Conservation (phyloP, 2,113 vertebrate species). For the Phocoena phocoena region DNA sequence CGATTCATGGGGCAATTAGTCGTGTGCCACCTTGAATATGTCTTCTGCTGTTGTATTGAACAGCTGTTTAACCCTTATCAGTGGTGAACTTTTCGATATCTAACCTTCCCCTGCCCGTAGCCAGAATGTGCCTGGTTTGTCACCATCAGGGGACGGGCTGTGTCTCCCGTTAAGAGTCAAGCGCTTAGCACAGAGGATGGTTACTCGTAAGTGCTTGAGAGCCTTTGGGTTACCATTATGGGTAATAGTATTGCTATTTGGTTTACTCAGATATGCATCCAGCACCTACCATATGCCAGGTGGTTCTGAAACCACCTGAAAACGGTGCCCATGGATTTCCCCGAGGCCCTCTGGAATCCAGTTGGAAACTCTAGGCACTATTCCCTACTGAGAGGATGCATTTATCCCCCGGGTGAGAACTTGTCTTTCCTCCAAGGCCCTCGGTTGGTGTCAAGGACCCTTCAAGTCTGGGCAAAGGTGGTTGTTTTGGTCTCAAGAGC, state of each 20-base stretch:
- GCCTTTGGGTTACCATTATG: accelerated
- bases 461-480: neutral
- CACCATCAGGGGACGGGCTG: neutral
- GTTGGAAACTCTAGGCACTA: neutral
- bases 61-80: slow-evolving; percentile 58
- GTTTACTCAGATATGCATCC: neutral
- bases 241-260: accelerated
- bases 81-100: neutral
- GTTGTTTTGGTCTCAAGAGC: neutral
- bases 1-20: slow-evolving; percentile 17
- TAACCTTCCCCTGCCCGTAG: accelerated
- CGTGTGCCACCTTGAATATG: neutral
- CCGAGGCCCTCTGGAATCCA: neutral
- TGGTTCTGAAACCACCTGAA: accelerated
- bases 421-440: neutral
- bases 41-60: slow-evolving; percentile 21
- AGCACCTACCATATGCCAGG: accelerated
- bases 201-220: accelerated
- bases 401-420: too few relatives aligned
- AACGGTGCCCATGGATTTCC: accelerated
- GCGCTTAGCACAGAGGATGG: neutral
- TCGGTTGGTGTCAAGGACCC: accelerated
- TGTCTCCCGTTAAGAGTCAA: accelerated
- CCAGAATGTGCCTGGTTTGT: accelerated
- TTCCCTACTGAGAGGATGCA: neutral